Evolutionary conservation across 2,888 invertebrate species (phyloP).

Genomic region (Andrena praecox): DNA sequence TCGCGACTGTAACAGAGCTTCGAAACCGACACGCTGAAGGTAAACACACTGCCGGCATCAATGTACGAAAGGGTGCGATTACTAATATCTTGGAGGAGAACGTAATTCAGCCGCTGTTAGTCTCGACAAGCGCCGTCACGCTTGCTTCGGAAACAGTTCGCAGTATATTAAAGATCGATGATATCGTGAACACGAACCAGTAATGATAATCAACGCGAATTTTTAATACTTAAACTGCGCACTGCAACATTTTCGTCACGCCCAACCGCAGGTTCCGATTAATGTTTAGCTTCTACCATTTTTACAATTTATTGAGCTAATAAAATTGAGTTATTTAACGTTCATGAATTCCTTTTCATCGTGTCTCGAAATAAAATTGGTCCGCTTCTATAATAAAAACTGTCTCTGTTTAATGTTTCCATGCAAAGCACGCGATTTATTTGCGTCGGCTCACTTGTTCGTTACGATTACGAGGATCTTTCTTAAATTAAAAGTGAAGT

Average conservation of each 20-base stretch:
- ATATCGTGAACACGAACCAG: conserved; percentile 92
- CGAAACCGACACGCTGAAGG: conserved; percentile 96
- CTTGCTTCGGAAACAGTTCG: conserved; percentile 98
- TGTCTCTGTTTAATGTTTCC: conserved; percentile 1
- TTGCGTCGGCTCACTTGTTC: background rate
- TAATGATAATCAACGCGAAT: conserved; percentile 61
- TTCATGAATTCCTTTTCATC: conserved; percentile 2
- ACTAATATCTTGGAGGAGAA: conserved; percentile 98
- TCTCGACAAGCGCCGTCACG: conserved; percentile 96
- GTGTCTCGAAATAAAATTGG: conserved; percentile 43
- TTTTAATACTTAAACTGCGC: conserved; percentile 13
- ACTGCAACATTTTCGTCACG: conserved; percentile 14
- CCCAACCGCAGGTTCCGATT: conserved; percentile 12
- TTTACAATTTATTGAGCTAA: conserved; percentile 38
- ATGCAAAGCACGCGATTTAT: background rate
- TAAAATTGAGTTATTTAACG: conserved; percentile 30
- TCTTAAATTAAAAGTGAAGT: conserved; percentile 3
- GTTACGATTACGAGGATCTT: background rate
- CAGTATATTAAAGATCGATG: conserved; percentile 99
- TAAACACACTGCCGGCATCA: conserved; percentile 95
- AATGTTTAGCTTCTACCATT: conserved; percentile 37
- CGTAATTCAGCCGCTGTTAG: conserved; percentile 98
- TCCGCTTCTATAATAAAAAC: conserved; percentile 22
- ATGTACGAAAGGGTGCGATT: conserved; percentile 97
- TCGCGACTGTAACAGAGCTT: conserved; percentile 98